A percentile compares a stretch with the other conserved stretches of the same genome.
Conservation (phyloP, 1,140 invertebrate species). For the Nautilus pompilius region DNA sequence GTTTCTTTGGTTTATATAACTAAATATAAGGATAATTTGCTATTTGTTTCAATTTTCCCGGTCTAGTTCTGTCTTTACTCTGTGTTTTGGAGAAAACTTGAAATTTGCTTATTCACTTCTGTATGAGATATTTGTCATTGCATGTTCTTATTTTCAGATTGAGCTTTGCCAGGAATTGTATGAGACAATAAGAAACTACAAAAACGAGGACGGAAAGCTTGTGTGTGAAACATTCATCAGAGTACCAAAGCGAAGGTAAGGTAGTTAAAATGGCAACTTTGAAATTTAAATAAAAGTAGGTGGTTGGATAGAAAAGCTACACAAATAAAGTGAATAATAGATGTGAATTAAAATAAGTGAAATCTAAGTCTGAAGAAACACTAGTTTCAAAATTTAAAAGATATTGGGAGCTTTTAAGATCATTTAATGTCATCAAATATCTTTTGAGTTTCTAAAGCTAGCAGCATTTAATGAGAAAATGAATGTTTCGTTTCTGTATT, state of each 20-base stretch:
- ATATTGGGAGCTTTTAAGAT: too few species aligned
- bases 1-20: slow-evolving; percentile 9
- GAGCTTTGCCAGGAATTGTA: slow-evolving; percentile 90
- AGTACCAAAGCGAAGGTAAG: slow-evolving; percentile 80
- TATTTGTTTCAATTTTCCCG: background rate
- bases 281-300: too few species aligned
- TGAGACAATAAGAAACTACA: slow-evolving; percentile 84
- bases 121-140: background rate
- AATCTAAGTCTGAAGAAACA: too few species aligned
- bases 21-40: background rate
- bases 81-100: background rate
- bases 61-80: background rate
- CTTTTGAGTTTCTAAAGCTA: too few species aligned
- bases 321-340: too few species aligned
- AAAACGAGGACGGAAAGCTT: slow-evolving; percentile 86
- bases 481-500: too few species aligned
- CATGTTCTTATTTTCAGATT: slow-evolving; percentile 29
- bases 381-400: background rate
- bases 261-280: slow-evolving; percentile 12
- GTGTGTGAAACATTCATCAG: slow-evolving; percentile 93
- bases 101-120: background rate
- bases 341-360: too few species aligned
- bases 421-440: too few species aligned
- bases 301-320: too few species aligned
- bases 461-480: too few species aligned